Evolutionary conservation across 1,140 invertebrate genomes (phyloP).

Genomic region (Trachelipus rathkii): DNA sequence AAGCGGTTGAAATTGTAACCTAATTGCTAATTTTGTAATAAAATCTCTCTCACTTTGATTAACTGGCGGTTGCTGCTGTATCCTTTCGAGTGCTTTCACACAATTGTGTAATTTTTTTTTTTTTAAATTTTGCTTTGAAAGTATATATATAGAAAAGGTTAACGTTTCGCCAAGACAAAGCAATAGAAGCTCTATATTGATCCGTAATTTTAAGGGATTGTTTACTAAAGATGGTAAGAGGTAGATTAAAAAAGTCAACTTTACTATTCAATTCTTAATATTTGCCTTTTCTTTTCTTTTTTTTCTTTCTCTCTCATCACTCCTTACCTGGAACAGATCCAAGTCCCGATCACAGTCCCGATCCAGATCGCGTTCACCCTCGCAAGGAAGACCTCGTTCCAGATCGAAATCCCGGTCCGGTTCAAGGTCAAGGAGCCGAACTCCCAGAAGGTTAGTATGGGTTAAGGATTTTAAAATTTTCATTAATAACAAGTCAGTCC

Average conservation of each 20-base stretch:
- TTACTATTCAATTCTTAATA: neutral
- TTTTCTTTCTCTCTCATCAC: neutral
- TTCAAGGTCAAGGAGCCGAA: slow-evolving; percentile 16
- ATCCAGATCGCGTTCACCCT: slow-evolving; percentile 1
- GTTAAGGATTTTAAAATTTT: too few relatives aligned
- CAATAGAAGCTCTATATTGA: too few relatives aligned
- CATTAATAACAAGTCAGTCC: too few relatives aligned
- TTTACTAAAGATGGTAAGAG: neutral
- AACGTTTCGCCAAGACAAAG: too few relatives aligned
- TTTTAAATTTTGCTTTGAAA: too few relatives aligned
- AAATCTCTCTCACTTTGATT: neutral
- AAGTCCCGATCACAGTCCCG: neutral
- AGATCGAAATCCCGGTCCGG: neutral
- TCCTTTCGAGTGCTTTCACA: too few relatives aligned
- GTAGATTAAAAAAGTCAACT: neutral
- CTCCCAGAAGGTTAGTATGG: neutral
- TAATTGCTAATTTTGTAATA: neutral
- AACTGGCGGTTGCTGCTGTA: neutral
- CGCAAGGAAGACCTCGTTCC: neutral
- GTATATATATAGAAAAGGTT: too few relatives aligned
- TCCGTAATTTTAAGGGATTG: too few relatives aligned
- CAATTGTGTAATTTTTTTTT: too few relatives aligned
- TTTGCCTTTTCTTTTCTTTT: neutral
- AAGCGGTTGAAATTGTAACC: neutral
- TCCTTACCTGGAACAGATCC: neutral